A percentile compares a stretch with the other conserved stretches of the same genome.
phyloP scores from a whole-genome alignment of 1,140 invertebrate species.

The Pomacea maculata region DNA sequence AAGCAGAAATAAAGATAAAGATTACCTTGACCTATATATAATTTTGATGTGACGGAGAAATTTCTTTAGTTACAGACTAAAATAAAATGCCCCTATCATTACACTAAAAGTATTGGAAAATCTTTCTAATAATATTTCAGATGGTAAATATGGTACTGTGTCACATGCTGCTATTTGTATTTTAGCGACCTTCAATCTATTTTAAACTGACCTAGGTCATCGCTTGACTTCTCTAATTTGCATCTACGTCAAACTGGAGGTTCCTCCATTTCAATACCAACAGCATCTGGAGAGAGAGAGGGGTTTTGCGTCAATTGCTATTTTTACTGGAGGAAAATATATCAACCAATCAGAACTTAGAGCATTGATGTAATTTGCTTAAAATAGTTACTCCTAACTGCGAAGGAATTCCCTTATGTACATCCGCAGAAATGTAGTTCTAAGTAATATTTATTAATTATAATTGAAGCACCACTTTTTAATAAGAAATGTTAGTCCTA shows the following conservation, averaged over 20 bases:
- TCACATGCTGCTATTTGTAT: no score
- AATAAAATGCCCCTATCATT: no score
- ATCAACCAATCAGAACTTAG: constrained; percentile 13
- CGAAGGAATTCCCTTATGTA: constrained; percentile 1
- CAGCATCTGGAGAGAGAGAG: background rate
- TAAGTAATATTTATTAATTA: background rate
- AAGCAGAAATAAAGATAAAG: no score
- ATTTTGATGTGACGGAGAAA: no score
- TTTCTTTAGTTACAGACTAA: no score
- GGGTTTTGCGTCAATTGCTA: constrained; percentile 29
- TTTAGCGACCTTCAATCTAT: background rate
- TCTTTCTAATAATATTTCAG: no score
- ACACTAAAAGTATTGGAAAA: no score
- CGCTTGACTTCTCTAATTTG: constrained; percentile 13
- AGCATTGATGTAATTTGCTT: constrained; percentile 29
- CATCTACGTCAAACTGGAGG: constrained; percentile 22
- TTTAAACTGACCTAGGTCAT: constrained; percentile 12
- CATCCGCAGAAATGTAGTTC: constrained; percentile 3
- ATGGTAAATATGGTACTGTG: no score
- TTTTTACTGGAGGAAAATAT: constrained; percentile 20
- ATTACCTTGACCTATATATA: no score
- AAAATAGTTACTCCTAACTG: constrained; percentile 16
- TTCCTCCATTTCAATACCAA: constrained; percentile 7
- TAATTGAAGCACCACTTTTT: no score
- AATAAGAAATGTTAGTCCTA: no score